Evolutionary conservation across 2,797 vertebrate genomes (phyloP).

Genomic region (Artibeus lituratus): DNA sequence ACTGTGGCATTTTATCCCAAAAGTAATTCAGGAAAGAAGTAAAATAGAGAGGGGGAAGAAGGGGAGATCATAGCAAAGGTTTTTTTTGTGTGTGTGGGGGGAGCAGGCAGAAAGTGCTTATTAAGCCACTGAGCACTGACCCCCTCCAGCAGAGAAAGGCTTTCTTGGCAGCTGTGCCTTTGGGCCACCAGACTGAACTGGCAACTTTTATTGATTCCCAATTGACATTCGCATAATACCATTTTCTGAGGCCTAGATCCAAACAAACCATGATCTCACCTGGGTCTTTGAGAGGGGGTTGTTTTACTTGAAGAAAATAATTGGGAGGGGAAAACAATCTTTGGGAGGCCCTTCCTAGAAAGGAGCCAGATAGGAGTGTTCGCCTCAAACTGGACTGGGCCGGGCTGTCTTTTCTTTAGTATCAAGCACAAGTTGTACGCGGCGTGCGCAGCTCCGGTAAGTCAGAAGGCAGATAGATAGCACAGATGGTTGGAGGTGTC

Average conservation of each 20-base stretch:
- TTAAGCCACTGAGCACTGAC: background rate
- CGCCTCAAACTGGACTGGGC: slow-evolving; percentile 50
- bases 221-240: slow-evolving; percentile 29
- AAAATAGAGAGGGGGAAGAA: background rate
- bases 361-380: slow-evolving; percentile 70
- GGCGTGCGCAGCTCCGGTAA: slow-evolving; percentile 92
- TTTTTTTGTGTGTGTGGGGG: no score
- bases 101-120: background rate
- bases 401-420: slow-evolving; percentile 88
- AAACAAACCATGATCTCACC: slow-evolving; percentile 67
- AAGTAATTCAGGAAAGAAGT: background rate
- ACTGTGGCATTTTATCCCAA: slow-evolving; percentile 5
- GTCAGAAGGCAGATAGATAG: slow-evolving; percentile 99
- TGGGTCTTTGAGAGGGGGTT: slow-evolving; percentile 29
- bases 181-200: slow-evolving; percentile 8
- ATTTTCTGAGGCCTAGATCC: slow-evolving; percentile 49
- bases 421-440: slow-evolving; percentile 94
- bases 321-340: background rate
- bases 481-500: slow-evolving; percentile 99
- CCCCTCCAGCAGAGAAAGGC: background rate
- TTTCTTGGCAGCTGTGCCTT: background rate
- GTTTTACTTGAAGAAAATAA: slow-evolving; percentile 35
- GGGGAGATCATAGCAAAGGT: background rate
- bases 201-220: slow-evolving; percentile 74
- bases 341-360: slow-evolving; percentile 10